These are phyloP conservation scores for Aegypius monachus DNA, from an alignment of 2,113 vertebrate genomes.

Conservation along the genomic window DNA sequence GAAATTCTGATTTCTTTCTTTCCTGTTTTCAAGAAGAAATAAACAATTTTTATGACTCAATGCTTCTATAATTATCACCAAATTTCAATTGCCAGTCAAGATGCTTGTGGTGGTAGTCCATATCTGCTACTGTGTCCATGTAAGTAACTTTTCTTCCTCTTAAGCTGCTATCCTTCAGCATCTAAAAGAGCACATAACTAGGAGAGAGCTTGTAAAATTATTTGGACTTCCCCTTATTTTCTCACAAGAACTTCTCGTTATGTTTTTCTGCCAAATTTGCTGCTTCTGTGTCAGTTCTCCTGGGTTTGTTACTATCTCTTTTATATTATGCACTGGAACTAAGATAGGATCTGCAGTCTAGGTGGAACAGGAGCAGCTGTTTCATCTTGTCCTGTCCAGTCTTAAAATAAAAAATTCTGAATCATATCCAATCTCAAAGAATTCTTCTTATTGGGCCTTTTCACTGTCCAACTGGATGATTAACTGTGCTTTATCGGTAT, in stretches of 20 bases:
- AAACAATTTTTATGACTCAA: neutral
- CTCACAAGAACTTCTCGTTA: neutral
- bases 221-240: neutral
- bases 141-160: neutral
- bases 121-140: neutral
- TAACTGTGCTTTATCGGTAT: neutral
- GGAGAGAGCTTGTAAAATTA: neutral
- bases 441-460: neutral
- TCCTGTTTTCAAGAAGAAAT: neutral
- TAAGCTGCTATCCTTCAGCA: neutral
- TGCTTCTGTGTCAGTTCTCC: neutral
- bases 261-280: neutral
- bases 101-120: neutral
- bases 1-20: neutral
- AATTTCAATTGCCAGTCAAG: neutral
- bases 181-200: neutral
- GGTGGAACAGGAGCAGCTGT: neutral
- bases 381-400: neutral
- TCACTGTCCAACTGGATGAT: neutral
- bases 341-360: neutral
- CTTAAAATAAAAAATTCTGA: neutral
- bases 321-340: neutral
- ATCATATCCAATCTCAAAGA: neutral
- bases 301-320: neutral
- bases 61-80: neutral